Conservation (phyloP, 2,797 vertebrate species). For the Dendrocincla fuliginosa region DNA sequence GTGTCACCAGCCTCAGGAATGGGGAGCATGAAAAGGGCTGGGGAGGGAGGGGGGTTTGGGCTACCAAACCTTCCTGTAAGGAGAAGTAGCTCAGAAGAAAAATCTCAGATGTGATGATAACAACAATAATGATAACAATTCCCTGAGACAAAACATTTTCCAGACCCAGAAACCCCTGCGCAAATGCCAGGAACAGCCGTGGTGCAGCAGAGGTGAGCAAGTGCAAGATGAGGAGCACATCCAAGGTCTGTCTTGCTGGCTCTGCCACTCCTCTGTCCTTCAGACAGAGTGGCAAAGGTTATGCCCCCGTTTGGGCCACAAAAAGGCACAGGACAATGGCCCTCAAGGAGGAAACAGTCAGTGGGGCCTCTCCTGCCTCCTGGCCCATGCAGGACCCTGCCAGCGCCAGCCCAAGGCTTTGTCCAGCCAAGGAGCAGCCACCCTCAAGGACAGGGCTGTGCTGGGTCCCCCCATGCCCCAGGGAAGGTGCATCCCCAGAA, state of each 20-base stretch:
- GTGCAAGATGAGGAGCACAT: rapidly evolving
- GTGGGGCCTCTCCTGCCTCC: not conserved
- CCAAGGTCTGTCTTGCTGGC: not conserved
- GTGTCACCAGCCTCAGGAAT: rapidly evolving
- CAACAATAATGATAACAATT: rapidly evolving
- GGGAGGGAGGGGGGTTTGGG: rapidly evolving
- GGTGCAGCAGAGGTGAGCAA: not conserved
- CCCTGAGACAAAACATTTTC: not conserved
- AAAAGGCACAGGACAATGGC: not conserved
- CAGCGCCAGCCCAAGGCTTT: not conserved
- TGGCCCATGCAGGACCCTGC: not conserved
- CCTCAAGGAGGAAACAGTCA: not conserved
- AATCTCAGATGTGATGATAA: not conserved
- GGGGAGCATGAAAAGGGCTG: rapidly evolving
- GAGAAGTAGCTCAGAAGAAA: not conserved
- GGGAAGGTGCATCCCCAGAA: not conserved
- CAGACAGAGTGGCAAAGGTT: not conserved
- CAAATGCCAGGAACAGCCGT: rapidly evolving
- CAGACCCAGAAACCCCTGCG: not conserved
- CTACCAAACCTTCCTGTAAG: not conserved
- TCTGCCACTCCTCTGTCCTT: rapidly evolving
- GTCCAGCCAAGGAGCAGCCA: not conserved
- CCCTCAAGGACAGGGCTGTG: not conserved
- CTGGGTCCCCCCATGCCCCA: not conserved
- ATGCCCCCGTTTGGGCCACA: not conserved